Evolutionary conservation across 1,140 invertebrate species (phyloP).

Genomic region (Coelopa frigida): DNA sequence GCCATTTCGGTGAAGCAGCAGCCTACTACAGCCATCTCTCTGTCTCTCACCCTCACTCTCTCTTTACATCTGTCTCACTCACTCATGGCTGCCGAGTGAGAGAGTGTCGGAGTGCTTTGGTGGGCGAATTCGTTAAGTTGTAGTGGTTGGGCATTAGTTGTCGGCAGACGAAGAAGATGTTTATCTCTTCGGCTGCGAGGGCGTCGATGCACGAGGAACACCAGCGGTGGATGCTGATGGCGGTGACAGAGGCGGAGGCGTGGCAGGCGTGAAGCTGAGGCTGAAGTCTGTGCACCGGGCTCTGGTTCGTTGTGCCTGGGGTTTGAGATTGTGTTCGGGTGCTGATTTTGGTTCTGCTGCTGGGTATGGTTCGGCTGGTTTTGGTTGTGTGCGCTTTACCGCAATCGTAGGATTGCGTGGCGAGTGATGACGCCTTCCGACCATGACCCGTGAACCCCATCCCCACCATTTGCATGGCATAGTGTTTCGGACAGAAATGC

Average conservation of each 20-base stretch:
- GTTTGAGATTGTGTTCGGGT: not conserved
- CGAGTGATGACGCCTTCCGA: slow-evolving; percentile 9
- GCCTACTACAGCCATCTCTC: too few species aligned
- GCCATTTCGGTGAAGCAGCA: slow-evolving; percentile 16
- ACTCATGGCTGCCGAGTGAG: too few species aligned
- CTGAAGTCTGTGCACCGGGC: not conserved
- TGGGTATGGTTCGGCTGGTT: too few species aligned
- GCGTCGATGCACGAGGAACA: too few species aligned
- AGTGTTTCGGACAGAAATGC: too few species aligned
- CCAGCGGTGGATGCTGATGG: not conserved
- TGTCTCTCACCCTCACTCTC: too few species aligned
- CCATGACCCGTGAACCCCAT: not conserved
- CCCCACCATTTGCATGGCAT: too few species aligned
- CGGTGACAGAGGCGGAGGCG: not conserved
- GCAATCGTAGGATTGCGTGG: slow-evolving; percentile 6
- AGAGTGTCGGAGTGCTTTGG: not conserved
- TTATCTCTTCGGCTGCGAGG: not conserved
- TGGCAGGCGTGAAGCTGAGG: not conserved
- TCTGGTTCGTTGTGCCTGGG: too few species aligned
- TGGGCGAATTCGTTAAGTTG: slow-evolving; percentile 10
- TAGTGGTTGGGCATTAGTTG: slow-evolving; percentile 10
- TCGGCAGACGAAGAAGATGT: not conserved
- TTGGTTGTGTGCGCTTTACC: too few species aligned
- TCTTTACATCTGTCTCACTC: too few species aligned
- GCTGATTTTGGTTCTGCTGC: not conserved